Conservation (phyloP, 2,113 vertebrate species). For the Xiphophorus hellerii region DNA sequence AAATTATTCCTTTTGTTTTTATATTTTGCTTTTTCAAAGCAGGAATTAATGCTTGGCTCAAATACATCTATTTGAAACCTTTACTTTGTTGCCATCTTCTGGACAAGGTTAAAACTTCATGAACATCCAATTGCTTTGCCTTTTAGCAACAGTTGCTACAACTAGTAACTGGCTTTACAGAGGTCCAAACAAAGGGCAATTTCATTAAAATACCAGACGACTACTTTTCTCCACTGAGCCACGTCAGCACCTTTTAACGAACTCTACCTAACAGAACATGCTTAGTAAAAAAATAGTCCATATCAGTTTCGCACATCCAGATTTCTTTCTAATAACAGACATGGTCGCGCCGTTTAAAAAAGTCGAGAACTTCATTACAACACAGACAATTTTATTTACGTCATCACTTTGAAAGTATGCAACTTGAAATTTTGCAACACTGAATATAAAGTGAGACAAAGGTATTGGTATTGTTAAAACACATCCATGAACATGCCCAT, state of each 20-base stretch:
- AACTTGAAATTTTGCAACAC: slow-evolving; percentile 45
- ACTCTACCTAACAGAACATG: not conserved
- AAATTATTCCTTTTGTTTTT: no score
- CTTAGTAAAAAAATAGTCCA: not conserved
- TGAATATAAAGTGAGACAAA: slow-evolving; percentile 48
- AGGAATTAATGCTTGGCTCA: not conserved
- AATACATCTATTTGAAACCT: not conserved
- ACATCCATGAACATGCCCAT: slow-evolving; percentile 46
- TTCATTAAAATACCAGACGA: not conserved
- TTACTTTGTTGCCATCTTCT: slow-evolving; percentile 55
- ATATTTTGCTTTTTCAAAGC: no score
- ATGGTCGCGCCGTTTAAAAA: slow-evolving; percentile 27
- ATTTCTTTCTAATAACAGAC: not conserved
- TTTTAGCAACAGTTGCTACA: not conserved
- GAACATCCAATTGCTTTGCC: not conserved
- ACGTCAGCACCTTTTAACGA: not conserved
- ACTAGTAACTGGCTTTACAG: not conserved
- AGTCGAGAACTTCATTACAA: slow-evolving; percentile 72
- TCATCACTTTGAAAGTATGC: slow-evolving; percentile 62
- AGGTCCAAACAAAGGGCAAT: not conserved
- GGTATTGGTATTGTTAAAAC: slow-evolving; percentile 49
- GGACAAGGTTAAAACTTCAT: slow-evolving; percentile 1
- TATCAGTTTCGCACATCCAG: not conserved
- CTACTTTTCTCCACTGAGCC: not conserved
- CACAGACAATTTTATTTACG: slow-evolving; percentile 61